Conservation (phyloP, 2,888 invertebrate genomes). For the Tuberolachnus salignus region DNA sequence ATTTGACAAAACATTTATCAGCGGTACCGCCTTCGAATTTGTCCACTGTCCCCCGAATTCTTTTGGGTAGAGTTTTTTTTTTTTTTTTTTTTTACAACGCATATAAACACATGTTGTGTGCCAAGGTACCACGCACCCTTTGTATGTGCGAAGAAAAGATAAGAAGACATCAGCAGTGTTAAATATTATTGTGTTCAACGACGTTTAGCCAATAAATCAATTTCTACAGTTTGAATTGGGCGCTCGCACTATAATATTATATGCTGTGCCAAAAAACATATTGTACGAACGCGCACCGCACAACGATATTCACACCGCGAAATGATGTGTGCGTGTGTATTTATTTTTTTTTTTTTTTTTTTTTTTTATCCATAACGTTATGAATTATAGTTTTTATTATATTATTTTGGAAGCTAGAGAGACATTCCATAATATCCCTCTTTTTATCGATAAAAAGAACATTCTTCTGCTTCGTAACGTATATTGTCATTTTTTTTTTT, state of each 20-base stretch:
- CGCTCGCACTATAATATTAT: neutral
- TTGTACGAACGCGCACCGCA: neutral
- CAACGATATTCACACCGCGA: slow-evolving; percentile 30
- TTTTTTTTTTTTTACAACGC: neutral
- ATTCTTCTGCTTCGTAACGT: neutral
- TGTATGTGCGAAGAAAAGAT: slow-evolving; percentile 33
- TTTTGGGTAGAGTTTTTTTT: neutral
- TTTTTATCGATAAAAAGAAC: slow-evolving; percentile 29
- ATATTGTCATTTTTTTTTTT: neutral
- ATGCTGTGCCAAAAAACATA: slow-evolving; percentile 33
- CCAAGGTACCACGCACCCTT: slow-evolving; percentile 11
- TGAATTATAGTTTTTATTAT: slow-evolving; percentile 19
- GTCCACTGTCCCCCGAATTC: neutral
- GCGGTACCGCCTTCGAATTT: slow-evolving; percentile 25
- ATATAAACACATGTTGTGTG: slow-evolving; percentile 38
- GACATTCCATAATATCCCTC: slow-evolving; percentile 13
- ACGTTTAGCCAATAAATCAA: slow-evolving; percentile 50
- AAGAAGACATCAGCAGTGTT: slow-evolving; percentile 32
- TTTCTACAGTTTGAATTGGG: slow-evolving; percentile 40
- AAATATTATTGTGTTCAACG: slow-evolving; percentile 24
- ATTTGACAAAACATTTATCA: slow-evolving; percentile 8
- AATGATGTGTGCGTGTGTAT: neutral
- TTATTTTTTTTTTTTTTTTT: no score
- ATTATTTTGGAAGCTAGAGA: neutral
- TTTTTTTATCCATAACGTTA: neutral